Evolutionary conservation across 1,140 invertebrate species (phyloP), one percentile per base, ranked within the genome.

Genomic region (Orussus abietinus): DNA sequence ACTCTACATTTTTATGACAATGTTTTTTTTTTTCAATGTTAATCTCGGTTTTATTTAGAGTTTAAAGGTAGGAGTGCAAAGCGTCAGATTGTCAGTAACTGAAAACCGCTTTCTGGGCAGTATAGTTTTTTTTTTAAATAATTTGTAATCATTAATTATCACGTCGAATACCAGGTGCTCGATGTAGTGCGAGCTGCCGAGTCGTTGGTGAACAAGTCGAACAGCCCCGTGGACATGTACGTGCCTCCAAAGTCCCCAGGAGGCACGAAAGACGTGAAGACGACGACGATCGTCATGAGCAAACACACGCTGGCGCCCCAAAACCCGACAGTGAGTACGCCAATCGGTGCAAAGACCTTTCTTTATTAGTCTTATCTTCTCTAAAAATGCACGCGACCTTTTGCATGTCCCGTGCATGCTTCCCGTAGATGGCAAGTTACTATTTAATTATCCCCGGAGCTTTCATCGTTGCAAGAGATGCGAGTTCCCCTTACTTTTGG

Each of bases 261-360:
- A 29, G 80, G 81, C 45, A 84, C 86, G 49, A 82, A 83, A 57
- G 80, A 88, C 49, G 78, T 85, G 53, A 92, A 92, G 77, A 93
- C 89, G 22, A 93, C 90, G 28, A 93, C 90, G n/a, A 86, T 93
- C 53, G 88, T 92, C 12, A 92, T 93, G 88, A 90, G 86, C 66
- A 92, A 92, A 72, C 90, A 93, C 64, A 91, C 88, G 21, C 74
- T 92, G 40, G 80, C 80, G 42, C 76, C 79, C 36, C 78, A 81
- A 57, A 70, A 72, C 54, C 72, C 74, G 41, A 74, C 76, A 54
- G 79, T 80, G 69, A 80, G 79, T 78, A 59, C 14, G 31, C 13
- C 12, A 39, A 48, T 15, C 20, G 31, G 39, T 42, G 26, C 15
- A 45, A 37, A 45, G n/a, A 18, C 35, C 33, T 40, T 40, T 44